Conservation (phyloP, 2,888 invertebrate species). For the Macrophya annulata region DNA sequence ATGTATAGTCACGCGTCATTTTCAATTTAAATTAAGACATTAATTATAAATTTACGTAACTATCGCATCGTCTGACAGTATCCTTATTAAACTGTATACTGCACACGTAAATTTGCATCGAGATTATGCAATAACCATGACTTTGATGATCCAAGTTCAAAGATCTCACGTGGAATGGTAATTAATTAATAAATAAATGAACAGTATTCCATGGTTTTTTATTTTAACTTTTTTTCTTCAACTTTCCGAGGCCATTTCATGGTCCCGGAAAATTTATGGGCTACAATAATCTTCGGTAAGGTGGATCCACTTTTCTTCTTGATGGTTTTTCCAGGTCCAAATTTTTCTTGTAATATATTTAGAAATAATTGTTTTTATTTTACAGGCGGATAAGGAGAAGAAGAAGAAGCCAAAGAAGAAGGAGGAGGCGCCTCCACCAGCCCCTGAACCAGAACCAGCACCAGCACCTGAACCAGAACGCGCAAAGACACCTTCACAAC, state of each 20-base stretch:
- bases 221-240: not conserved
- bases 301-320: too few relatives aligned
- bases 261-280: too few relatives aligned
- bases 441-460: conserved; percentile 86
- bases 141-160: not conserved
- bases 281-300: too few relatives aligned
- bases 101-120: not conserved
- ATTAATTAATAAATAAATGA: not conserved
- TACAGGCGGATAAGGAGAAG: conserved; percentile 96
- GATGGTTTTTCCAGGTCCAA: too few relatives aligned
- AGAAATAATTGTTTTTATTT: conserved; percentile 57
- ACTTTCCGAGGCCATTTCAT: not conserved
- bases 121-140: not conserved
- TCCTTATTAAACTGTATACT: not conserved
- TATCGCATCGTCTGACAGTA: not conserved
- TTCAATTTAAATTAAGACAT: not conserved
- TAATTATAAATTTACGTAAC: not conserved
- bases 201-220: not conserved
- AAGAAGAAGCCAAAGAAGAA: conserved; percentile 88
- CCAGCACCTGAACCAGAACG: conserved; percentile 85
- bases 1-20: not conserved
- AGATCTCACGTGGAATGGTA: not conserved
- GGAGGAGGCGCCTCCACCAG: conserved; percentile 89
- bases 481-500: conserved; percentile 80
- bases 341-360: too few relatives aligned